phyloP scores from a whole-genome alignment of 2,113 vertebrate genomes.

The Pterocles burchelli region DNA sequence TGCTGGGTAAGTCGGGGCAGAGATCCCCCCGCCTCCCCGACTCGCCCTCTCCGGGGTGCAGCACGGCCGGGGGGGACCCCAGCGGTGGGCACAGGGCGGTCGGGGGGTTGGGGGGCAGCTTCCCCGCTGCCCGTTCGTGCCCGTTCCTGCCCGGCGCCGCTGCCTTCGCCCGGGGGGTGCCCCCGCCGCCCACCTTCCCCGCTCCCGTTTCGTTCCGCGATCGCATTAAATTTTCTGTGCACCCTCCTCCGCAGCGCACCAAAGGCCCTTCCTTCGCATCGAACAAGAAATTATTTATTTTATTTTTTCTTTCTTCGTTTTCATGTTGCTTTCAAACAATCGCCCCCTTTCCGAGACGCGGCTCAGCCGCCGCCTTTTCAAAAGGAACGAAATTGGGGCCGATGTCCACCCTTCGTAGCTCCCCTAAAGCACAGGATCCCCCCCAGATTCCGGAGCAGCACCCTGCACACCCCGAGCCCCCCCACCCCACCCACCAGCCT shows the following conservation, averaged over 20 bases:
- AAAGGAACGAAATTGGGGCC: slow-evolving; percentile 41
- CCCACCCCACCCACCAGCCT: background rate
- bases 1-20: slow-evolving; percentile 73
- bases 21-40: too few species aligned
- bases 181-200: background rate
- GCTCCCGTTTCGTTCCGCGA: background rate
- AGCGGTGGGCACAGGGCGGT: background rate
- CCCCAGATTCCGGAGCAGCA: background rate
- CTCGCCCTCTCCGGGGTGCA: background rate
- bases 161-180: background rate
- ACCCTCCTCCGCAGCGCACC: background rate
- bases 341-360: background rate
- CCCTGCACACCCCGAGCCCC: background rate
- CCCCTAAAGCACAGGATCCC: background rate
- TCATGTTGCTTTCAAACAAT: background rate
- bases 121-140: background rate
- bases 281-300: background rate
- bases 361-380: background rate
- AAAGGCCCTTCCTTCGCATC: background rate
- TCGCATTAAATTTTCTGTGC: background rate
- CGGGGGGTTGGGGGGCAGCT: background rate
- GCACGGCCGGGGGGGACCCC: background rate
- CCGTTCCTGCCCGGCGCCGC: background rate
- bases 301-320: background rate
- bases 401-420: background rate